Base-by-base conservation (phyloP, 2,888 invertebrate genomes). In the Lordiphosa fenestrarum region DNA sequence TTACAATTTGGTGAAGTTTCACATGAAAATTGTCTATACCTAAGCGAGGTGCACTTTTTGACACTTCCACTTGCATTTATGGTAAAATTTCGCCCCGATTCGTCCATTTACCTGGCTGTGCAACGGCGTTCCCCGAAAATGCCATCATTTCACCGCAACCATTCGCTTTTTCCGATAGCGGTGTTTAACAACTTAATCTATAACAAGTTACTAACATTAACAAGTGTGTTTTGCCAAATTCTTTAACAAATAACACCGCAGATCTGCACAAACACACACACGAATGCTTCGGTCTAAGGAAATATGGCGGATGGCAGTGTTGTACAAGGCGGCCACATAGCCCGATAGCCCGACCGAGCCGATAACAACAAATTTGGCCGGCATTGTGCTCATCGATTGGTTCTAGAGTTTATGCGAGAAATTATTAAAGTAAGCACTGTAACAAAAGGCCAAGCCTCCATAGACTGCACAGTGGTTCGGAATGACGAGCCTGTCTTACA, bases 231-330 rank as follows among this genome's bases (percentile, higher is more conserved):
- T 60, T 40, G 9, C 39, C n/a, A 9, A 30, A 37, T 19, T 23
- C 7, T 62, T 36, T n/a, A 60, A 38, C 61, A 50, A 60, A 52
- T 64, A 48, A 48, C 58, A 69, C 68, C 62, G 63, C 55, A 68
- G 61, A 63, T 63, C 64, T 73, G 70, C 66, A 71, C 68, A 33
- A 9, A 33, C 30, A 44, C 72, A 44, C 72, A 59, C 60, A 70
- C 65, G 51, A 62, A 74, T 66, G 82, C 78, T 77, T 65, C 48
- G 63, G 63, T 56, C 63, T 67, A 61, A 77, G 78, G 73, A 81
- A 77, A 77, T 82, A 77, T 77, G 77, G 77, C 77, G 77, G 82
- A 81, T 71, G 54, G 50, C 48, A 77, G 77, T 77, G 82, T 78
- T 77, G 82, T 23, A 46, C 37, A 64, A 21, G 12, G 41, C n/a